phyloP scores from a whole-genome alignment of 1,140 invertebrate species.

The Zaprionus davidi region DNA sequence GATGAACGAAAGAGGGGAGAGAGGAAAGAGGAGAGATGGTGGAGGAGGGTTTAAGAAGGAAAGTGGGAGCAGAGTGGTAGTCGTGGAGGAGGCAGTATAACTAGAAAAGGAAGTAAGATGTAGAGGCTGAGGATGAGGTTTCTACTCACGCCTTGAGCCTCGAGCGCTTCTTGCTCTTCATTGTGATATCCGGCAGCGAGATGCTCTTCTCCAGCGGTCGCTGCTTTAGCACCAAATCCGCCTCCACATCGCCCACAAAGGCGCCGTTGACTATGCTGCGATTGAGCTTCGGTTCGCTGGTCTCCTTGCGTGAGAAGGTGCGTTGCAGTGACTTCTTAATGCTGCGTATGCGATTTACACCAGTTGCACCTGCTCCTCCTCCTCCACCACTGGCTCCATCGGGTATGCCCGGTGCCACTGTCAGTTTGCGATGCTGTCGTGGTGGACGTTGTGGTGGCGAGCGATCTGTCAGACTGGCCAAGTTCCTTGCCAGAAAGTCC shows the following conservation, averaged over 20 bases:
- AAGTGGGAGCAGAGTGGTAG: too few species aligned
- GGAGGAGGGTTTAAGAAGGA: too few species aligned
- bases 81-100: too few species aligned
- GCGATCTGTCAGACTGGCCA: constrained; percentile 42
- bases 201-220: constrained; percentile 89
- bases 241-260: constrained; percentile 85
- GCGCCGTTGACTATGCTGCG: constrained; percentile 86
- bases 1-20: too few species aligned
- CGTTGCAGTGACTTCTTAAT: constrained; percentile 85
- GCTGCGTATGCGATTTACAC: constrained; percentile 81
- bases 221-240: constrained; percentile 33
- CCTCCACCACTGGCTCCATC: background rate
- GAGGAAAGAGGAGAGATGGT: too few species aligned
- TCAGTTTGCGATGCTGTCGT: constrained; percentile 73
- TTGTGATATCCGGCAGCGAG: constrained; percentile 93
- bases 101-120: too few species aligned
- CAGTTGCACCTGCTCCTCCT: background rate
- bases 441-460: constrained; percentile 70
- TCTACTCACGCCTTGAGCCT: constrained; percentile 88
- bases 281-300: constrained; percentile 79
- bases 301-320: constrained; percentile 85
- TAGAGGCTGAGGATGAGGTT: too few species aligned
- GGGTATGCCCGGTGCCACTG: background rate
- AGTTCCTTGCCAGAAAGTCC: constrained; percentile 77
- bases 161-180: constrained; percentile 89